Evolutionary conservation across 2,888 invertebrate species (phyloP), one percentile per base, ranked within the genome.

Genomic region (Strigamia crassipes): DNA sequence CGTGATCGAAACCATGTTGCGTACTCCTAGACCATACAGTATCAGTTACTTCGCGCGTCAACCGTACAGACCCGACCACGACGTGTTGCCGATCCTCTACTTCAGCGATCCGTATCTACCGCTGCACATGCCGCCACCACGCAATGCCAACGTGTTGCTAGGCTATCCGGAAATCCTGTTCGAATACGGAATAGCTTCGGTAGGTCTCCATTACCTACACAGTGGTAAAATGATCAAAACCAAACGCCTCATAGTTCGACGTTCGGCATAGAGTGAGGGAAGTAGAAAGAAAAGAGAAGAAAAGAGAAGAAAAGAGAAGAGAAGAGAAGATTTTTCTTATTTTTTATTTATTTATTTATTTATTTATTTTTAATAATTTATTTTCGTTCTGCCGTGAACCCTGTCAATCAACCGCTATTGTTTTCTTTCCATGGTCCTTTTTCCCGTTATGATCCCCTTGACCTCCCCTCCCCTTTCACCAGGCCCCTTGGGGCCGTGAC

Each of bases 381-480:
- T 46, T 18, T 10, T n/a, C 4, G 61, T 61, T n/a, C n/a, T n/a
- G n/a, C n/a, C n/a, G n/a, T n/a, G n/a, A n/a, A 34, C 34, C 61
- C 23, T 61, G 21, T 18, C 15, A 46, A 46, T n/a, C n/a, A n/a
- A n/a, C 42, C 15, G 42, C n/a, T 61, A 3, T 61, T 61, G 61
- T 21, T 15, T 61, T 23, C 1, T 61, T 61, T 61, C 2, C 3
- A 21, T 61, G 5, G n/a, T 61, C 61, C 61, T n/a, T 18, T 15
- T 13, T 12, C 42, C 61, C 61, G 23, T 15, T 18, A 61, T 61
- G 61, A 18, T 23, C 18, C 61, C 61, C 61, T 10, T 61, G 61
- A 61, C 61, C 61, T 61, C 61, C 61, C 61, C 61, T 61, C 61
- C 61, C 21, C 61, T 61, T 61, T 18, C 61, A 61, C 61, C 61